Base-by-base conservation (phyloP, 2,113 vertebrate genomes). In the Ibidorhyncha struthersii region DNA sequence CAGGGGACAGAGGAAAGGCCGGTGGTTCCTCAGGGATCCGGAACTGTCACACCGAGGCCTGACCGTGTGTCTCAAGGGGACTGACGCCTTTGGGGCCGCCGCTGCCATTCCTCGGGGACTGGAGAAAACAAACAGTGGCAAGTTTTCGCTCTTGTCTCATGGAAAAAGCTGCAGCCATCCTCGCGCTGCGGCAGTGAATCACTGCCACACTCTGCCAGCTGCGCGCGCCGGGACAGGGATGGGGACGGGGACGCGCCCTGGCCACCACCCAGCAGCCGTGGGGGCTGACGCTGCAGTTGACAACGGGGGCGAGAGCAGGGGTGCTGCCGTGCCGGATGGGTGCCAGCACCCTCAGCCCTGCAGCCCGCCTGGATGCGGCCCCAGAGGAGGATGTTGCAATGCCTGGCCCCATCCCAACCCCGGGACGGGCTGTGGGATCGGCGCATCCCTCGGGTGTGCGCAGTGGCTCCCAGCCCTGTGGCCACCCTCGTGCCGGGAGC, bases 401-500 rank as follows among this genome's bases (percentile, higher is more conserved):
- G 23, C 40, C 81, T 89, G 96, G 91, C 76, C 43, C 61, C 49
- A 3, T 9, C 86, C 93, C 93, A 94, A 70, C 21, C 26, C 12
- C 1, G 3, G 2, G 61, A 32, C 1, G 0, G 45, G 59, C 82
- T 49, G 53, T 15, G 87, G 47, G 52, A 80, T 40, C 12, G 0
- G 41, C 7, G 0, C 12, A 3, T 6, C 5, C 38, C 38, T 6
- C 3, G 38, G 26, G 26, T 63, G 26, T 27, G 38, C 7, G 16
- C 38, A 18, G 38, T 7, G 38, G 62, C 38, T 63, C 38, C 62
- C 38, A 20, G 38, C 38, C 27, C 62, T 12, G 8, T 0, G 4
- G 74, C 58, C 1, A 0, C 49, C 13, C 74, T n/a, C 0, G 0
- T 13, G 1, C 52, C 2, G 0, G 56, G 36, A 10, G 59, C 59